Percentiles rank a stretch among this genome's conserved stretches.
Evolutionary conservation across 2,113 vertebrate species (phyloP).

Genomic region (Plecotus auritus): DNA sequence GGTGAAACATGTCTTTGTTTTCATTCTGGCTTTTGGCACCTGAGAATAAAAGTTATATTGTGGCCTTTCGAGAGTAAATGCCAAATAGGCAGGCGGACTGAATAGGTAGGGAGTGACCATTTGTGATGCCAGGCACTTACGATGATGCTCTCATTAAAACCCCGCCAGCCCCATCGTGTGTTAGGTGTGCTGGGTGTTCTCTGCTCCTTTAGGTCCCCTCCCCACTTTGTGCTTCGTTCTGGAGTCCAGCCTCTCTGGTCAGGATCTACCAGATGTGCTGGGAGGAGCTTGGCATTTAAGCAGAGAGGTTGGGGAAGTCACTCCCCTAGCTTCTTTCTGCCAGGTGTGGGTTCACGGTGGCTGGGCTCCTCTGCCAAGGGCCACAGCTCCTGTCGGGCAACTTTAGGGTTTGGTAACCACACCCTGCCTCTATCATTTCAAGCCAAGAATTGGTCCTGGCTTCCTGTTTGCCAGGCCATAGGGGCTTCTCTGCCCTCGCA

Average conservation of each 20-base stretch:
- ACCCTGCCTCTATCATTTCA: not conserved
- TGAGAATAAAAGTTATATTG: constrained; percentile 58
- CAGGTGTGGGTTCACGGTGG: not conserved
- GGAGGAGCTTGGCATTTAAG: not conserved
- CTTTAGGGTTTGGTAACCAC: not conserved
- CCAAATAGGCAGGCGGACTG: constrained; percentile 1
- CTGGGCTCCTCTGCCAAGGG: not conserved
- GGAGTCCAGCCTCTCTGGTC: not conserved
- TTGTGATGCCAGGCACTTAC: not conserved
- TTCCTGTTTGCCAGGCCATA: not conserved
- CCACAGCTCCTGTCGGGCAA: not conserved
- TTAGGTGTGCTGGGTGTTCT: not conserved
- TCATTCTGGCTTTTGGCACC: constrained; percentile 73
- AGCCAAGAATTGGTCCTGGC: not conserved
- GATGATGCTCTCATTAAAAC: not conserved
- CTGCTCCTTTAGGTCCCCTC: not conserved
- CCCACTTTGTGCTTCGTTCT: not conserved
- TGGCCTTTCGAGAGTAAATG: constrained; percentile 60
- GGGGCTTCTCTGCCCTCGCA: not conserved
- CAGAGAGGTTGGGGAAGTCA: not conserved
- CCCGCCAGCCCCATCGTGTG: rapidly evolving
- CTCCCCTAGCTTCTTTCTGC: not conserved
- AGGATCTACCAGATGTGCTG: not conserved
- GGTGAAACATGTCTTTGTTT: constrained; percentile 72
- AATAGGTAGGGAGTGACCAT: not conserved